These are phyloP conservation scores for Lingula anatina DNA, from an alignment of 2,888 invertebrate species.

Conservation along the genomic window DNA sequence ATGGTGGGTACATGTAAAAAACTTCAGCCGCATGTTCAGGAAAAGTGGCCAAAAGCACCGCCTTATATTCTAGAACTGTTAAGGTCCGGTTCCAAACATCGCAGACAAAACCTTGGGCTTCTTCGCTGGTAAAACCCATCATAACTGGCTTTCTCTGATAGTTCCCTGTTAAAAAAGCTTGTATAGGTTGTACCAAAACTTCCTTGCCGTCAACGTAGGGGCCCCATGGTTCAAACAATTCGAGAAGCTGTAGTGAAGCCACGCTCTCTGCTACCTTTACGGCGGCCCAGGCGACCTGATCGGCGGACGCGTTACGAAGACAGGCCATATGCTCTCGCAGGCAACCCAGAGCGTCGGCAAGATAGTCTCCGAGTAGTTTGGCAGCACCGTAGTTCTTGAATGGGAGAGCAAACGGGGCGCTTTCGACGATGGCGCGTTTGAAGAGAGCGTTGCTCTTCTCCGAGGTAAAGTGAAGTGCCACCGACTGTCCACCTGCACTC, in stretches of 20 bases:
- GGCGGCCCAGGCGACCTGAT: conserved; percentile 29
- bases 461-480: conserved; percentile 17
- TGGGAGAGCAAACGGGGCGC: conserved; percentile 22
- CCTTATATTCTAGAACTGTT: conserved; percentile 13
- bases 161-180: conserved; percentile 13
- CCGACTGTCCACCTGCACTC: conserved; percentile 28
- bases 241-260: conserved; percentile 29
- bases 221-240: conserved; percentile 34
- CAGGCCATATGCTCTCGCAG: conserved; percentile 18
- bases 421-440: conserved; percentile 20
- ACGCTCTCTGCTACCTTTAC: conserved; percentile 14
- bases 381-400: conserved; percentile 22
- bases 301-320: conserved; percentile 18
- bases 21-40: conserved; percentile 16
- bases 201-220: conserved; percentile 29
- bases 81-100: conserved; percentile 23
- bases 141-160: conserved; percentile 24
- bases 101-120: conserved; percentile 29
- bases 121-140: conserved; percentile 29
- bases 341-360: conserved; percentile 20
- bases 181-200: conserved; percentile 23
- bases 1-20: conserved; percentile 19
- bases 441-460: conserved; percentile 14
- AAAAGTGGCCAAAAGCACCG: conserved; percentile 19
- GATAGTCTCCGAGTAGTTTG: conserved; percentile 17